Evolutionary conservation across 2,888 invertebrate species (phyloP).

Genomic region (Torymus tubicola): DNA sequence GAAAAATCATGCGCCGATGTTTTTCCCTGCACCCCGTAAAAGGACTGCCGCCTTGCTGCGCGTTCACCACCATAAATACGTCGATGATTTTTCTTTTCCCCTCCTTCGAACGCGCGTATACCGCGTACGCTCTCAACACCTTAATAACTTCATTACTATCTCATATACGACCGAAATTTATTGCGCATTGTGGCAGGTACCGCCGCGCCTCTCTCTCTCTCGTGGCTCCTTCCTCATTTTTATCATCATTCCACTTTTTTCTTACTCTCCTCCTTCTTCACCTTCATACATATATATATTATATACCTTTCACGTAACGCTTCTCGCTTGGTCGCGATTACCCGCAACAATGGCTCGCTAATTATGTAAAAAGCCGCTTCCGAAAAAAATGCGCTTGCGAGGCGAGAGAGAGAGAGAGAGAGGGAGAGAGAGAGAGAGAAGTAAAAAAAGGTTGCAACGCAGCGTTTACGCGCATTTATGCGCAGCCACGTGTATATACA

Average conservation of each 20-base stretch:
- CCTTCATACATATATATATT: too few species aligned
- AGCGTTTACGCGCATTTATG: too few species aligned
- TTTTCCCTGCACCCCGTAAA: conserved; percentile 32
- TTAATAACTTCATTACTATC: conserved; percentile 51
- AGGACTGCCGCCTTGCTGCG: conserved; percentile 25
- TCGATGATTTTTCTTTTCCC: conserved; percentile 1
- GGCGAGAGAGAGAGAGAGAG: background rate
- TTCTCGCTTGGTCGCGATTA: conserved; percentile 38
- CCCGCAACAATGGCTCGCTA: conserved; percentile 48
- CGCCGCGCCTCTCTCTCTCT: too few species aligned
- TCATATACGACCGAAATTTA: conserved; percentile 49
- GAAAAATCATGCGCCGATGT: too few species aligned
- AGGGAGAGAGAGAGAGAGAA: background rate
- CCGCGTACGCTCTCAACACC: background rate
- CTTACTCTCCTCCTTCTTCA: background rate
- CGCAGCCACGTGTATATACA: background rate
- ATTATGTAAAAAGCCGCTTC: conserved; percentile 33
- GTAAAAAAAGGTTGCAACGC: too few species aligned
- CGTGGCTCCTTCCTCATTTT: conserved; percentile 13
- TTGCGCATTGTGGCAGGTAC: conserved; percentile 26
- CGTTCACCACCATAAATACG: conserved; percentile 41
- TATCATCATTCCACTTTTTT: background rate
- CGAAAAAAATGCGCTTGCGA: background rate
- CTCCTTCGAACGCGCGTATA: background rate
- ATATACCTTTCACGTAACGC: conserved; percentile 1